phyloP scores from a whole-genome alignment of 1,140 invertebrate species.

The Mycetomoellerius zeteki region DNA sequence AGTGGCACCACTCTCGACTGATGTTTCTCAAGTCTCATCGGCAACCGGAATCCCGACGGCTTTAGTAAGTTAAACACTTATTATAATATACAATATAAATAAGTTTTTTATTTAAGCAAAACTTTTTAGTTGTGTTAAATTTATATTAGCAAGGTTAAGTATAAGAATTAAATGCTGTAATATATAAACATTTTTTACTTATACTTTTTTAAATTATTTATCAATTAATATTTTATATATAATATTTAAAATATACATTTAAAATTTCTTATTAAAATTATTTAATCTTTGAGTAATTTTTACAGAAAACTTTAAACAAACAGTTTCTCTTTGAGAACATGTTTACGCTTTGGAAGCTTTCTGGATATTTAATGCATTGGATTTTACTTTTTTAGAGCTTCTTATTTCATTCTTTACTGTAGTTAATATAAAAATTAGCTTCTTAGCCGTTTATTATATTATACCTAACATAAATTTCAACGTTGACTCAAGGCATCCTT shows the following conservation, averaged over 20 bases:
- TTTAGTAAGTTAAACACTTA: conserved; percentile 70
- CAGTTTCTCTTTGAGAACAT: neutral
- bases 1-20: conserved; percentile 63
- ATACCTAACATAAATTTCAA: neutral
- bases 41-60: conserved; percentile 73
- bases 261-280: conserved; percentile 2
- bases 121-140: neutral
- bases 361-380: neutral
- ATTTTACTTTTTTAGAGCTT: neutral
- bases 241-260: neutral
- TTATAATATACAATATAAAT: neutral
- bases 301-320: neutral
- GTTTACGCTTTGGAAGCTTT: neutral
- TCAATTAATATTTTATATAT: neutral
- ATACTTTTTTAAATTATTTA: neutral
- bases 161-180: neutral
- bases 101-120: neutral
- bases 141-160: conserved; percentile 1
- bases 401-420: neutral
- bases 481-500: neutral
- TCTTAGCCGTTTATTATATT: neutral
- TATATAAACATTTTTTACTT: neutral
- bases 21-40: conserved; percentile 73
- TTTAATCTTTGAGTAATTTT: neutral
- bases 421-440: neutral